phyloP scores from a whole-genome alignment of 2,113 vertebrate genomes.

The Actenoides lindsayi region DNA sequence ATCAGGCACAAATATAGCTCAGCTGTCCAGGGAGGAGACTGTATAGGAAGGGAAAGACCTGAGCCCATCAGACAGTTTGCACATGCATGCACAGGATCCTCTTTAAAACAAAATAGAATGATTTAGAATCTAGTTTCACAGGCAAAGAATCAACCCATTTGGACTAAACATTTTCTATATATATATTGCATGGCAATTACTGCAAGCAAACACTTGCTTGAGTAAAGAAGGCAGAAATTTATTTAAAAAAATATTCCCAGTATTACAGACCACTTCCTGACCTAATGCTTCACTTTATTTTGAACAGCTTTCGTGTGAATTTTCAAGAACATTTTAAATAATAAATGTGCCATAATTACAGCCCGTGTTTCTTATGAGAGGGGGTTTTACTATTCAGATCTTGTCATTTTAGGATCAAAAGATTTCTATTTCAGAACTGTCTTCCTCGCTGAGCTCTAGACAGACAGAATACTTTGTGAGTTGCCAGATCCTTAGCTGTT shows the following conservation, averaged over 20 bases:
- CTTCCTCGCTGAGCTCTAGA: constrained; percentile 48
- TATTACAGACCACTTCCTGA: constrained; percentile 3
- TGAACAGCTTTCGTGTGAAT: constrained; percentile 11
- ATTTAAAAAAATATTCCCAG: not conserved
- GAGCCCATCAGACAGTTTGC: not conserved
- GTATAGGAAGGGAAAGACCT: not conserved
- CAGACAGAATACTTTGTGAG: constrained; percentile 16
- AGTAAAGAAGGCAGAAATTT: not conserved
- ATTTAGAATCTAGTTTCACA: not conserved
- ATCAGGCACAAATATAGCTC: not conserved
- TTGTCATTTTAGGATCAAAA: constrained; percentile 64
- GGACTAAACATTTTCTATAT: not conserved
- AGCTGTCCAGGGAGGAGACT: not conserved
- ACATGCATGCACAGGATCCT: not conserved
- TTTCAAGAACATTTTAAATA: constrained; percentile 59
- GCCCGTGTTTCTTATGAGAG: constrained; percentile 50
- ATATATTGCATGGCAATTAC: not conserved
- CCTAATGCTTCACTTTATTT: constrained; percentile 34
- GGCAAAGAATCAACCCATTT: not conserved
- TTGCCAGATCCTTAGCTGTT: constrained; percentile 12
- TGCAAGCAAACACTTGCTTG: not conserved
- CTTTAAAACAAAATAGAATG: not conserved
- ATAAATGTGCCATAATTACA: constrained; percentile 62
- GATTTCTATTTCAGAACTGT: constrained; percentile 59
- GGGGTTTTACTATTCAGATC: constrained; percentile 56